Percentiles rank a stretch among this genome's conserved stretches.
These are phyloP conservation scores for Orchesellides sinensis DNA, from an alignment of 2,888 invertebrate genomes.

Conservation along the genomic window DNA sequence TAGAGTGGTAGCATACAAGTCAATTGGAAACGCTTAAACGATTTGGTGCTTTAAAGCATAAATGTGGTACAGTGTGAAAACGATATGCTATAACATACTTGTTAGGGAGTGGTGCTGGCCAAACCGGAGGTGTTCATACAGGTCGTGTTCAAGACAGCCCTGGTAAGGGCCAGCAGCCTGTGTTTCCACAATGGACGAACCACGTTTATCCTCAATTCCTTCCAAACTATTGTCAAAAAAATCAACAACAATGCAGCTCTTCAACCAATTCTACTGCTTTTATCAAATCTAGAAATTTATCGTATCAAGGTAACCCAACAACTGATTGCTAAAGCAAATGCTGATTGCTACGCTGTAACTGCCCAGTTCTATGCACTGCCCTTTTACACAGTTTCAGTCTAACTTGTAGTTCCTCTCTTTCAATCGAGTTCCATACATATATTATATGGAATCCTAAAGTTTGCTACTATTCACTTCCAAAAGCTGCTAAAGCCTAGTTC, in stretches of 20 bases:
- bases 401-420: neutral
- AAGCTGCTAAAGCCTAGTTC: conserved; percentile 14
- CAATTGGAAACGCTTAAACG: too few species aligned
- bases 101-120: conserved; percentile 63
- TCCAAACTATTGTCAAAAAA: conserved; percentile 79
- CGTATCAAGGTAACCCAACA: conserved; percentile 55
- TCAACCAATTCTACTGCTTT: conserved; percentile 30
- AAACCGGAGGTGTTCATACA: conserved; percentile 58
- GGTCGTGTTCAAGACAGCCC: conserved; percentile 59
- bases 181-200: conserved; percentile 96
- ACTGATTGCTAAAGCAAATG: conserved; percentile 56
- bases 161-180: conserved; percentile 70
- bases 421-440: too few species aligned
- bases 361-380: conserved; percentile 59
- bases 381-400: conserved; percentile 38
- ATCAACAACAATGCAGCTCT: conserved; percentile 31
- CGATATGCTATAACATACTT: conserved; percentile 56
- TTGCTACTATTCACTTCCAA: conserved; percentile 1
- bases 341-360: conserved; percentile 57
- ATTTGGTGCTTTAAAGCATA: too few species aligned
- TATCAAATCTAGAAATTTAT: conserved; percentile 49
- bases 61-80: conserved; percentile 22
- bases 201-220: conserved; percentile 96
- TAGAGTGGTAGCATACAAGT: too few species aligned
- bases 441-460: neutral